Conservation (phyloP, 2,113 vertebrate genomes). For the Thamnophis sirtalis region DNA sequence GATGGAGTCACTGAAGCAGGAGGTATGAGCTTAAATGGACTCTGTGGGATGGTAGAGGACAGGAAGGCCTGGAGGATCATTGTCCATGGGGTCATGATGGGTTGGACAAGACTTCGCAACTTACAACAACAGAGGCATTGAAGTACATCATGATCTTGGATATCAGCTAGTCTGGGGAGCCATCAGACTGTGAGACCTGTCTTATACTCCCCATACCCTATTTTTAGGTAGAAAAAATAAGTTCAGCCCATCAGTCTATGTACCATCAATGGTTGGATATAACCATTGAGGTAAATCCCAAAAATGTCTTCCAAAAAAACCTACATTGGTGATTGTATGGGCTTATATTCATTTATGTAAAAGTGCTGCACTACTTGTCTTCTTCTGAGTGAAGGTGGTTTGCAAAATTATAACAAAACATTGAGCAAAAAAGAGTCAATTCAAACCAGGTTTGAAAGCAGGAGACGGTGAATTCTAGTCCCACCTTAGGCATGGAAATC, state of each 20-base stretch:
- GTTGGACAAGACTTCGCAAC: no score
- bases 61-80: no score
- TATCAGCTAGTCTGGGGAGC: not conserved
- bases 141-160: not conserved
- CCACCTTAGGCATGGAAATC: not conserved
- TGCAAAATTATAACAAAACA: not conserved
- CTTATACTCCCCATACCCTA: not conserved
- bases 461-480: not conserved
- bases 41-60: no score
- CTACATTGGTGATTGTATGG: not conserved
- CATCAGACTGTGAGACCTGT: not conserved
- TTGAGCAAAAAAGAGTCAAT: not conserved
- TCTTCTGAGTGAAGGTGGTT: not conserved
- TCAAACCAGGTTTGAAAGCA: not conserved
- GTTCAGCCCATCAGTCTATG: not conserved
- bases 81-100: no score
- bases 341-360: not conserved
- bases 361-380: not conserved
- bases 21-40: no score
- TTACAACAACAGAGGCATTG: not conserved
- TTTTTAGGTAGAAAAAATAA: not conserved
- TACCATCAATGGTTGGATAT: not conserved
- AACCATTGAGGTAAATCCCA: not conserved
- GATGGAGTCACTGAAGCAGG: no score
- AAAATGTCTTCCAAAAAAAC: not conserved